Base-by-base conservation (phyloP, 2,113 vertebrate species). In the Pachypanchax playfairii region DNA sequence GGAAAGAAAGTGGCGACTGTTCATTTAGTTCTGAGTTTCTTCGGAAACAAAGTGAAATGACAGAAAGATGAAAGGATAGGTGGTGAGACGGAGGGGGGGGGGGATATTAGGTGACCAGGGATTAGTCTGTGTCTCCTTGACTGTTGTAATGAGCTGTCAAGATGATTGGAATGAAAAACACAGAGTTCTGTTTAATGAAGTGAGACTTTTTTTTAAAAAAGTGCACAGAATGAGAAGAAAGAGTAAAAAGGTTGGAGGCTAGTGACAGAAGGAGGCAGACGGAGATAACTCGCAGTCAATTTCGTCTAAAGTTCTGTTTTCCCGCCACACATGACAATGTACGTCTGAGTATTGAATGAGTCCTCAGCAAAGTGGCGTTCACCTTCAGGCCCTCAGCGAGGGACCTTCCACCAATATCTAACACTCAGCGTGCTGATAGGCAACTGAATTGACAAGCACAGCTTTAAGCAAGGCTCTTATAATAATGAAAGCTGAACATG, bases 141-240 rank as follows among this genome's bases (percentile, higher is more conserved):
- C 70, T 74, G 55, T 79, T 71, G 79, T 90, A 91, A 90, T 87
- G 81, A 89, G 84, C 81, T 63, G 73, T 74, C 75, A 76, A 78
- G 41, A 81, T 91, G 90, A 91, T 91, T 90, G 80, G 88, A 79
- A 80, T 82, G 70, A 82, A 80, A 72, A 79, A 77, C 26, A 75
- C 13, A 70, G 76, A 68, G 70, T 64, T 75, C 68, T 60, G 62
- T 80, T 87, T 90, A 91, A 90, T 87, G 79, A 77, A 85, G 78
- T 55, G 57, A 77, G 59, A 73, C 71, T 84, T 75, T 60, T 6
- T n/a, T n/a, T n/a, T n/a, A n/a, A n/a, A 64, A 70, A 79, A 79
- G 25, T 76, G 59, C 13, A 62, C 13, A 38, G 28, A 75, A 64
- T 42, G 43, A 79, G 38, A 76, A 63, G 52, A 39, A 65, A 74